phyloP scores from a whole-genome alignment of 2,888 invertebrate species.

The Drosophila macrospina region DNA sequence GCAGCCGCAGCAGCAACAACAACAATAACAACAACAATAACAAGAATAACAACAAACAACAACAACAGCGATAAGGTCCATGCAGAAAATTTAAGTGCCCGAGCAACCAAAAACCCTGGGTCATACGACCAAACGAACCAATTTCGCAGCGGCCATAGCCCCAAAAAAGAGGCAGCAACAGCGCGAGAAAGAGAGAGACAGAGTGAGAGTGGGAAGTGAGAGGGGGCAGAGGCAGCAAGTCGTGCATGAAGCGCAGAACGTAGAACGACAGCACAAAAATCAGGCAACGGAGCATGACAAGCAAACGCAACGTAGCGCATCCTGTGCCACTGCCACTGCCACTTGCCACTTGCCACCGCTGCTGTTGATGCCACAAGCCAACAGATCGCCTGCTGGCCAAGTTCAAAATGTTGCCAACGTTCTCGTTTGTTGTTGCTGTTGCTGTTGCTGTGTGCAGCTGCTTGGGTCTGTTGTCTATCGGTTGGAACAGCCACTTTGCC shows the following conservation, averaged over 20 bases:
- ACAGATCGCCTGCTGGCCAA: constrained; percentile 60
- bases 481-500: neutral
- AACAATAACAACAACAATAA: neutral
- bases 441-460: constrained; percentile 26
- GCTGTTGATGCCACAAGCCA: constrained; percentile 48
- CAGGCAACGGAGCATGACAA: constrained; percentile 79
- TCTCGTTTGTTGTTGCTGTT: constrained; percentile 29
- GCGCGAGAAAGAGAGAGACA: neutral
- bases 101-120: constrained; percentile 49
- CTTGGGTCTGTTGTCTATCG: constrained; percentile 33
- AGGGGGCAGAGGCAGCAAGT: constrained; percentile 48
- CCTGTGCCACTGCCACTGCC: constrained; percentile 54
- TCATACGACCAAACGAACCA: constrained; percentile 57
- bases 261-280: constrained; percentile 62
- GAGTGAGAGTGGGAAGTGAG: too few relatives aligned
- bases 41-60: constrained; percentile 1
- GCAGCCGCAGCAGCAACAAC: constrained; percentile 14
- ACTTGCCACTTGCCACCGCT: constrained; percentile 30
- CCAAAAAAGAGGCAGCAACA: constrained; percentile 40
- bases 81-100: constrained; percentile 76
- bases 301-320: constrained; percentile 82
- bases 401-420: constrained; percentile 64
- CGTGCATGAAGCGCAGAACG: constrained; percentile 73
- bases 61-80: constrained; percentile 45
- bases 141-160: constrained; percentile 58